Base-by-base conservation (phyloP, 2,113 vertebrate species). In the Cynocephalus volans region DNA sequence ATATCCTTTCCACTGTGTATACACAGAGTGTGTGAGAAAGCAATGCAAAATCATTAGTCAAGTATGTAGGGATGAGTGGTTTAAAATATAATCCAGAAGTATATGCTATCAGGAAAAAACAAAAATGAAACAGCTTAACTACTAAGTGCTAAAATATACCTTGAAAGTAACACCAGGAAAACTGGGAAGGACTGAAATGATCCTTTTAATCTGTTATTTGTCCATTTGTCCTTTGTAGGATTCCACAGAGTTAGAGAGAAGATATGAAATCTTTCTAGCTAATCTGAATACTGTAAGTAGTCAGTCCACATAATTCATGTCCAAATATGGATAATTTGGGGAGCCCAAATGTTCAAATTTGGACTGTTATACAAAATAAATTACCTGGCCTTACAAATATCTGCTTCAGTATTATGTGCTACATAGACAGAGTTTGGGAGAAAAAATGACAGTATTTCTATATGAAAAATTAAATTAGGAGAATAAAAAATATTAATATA, bases 401-500 rank as follows among this genome's bases (percentile, higher is more conserved):
- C 58, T 83, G 14, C 60, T 72, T 96, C 33, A 36, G 3, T 50
- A 58, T 52, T 50, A 58, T 52, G 41, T 79, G 45, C 76, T 58
- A 67, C n/a, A 96, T 13, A 83, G 31, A 24, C 33, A 60, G 36
- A 84, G 9, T 70, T 90, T 86, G 1, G 31, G 64, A 18, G 21
- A 4, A 10, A 85, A 81, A 86, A 65, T 79, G 50, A 75, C 36
- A 95, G 69, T 19, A 70, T 69, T 92, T 95, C 54, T 84, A 92
- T 13, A 80, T 45, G 41, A 96, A 93, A 93, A 94, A 86, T 36
- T 89, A 83, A 93, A 90, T 89, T 83, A 64, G 28, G 26, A 26
- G 4, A 89, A 58, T 88, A 94, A 89, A 58, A 96, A 96, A 86
- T 87, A 92, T 70, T 94, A 97, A 88, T 62, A 75, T 18, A 94